Base-by-base conservation (phyloP, 1,140 invertebrate species). In the Formica selysi region DNA sequence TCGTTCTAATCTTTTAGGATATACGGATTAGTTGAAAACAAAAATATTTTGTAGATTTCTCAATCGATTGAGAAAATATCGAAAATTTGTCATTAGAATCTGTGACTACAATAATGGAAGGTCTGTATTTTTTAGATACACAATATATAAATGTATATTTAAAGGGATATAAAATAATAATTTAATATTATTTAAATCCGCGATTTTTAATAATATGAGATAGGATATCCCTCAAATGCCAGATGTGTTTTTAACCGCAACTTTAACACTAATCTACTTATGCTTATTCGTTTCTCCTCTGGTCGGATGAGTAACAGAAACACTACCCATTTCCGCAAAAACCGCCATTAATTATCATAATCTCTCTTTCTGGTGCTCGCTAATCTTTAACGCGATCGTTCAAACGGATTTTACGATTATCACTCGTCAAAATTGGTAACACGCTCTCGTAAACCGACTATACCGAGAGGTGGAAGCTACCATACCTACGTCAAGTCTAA, bases 401-500 rank as follows among this genome's bases (percentile, higher is more conserved):
- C 8, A 32, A 6, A 41, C 19, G 65, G 16, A 68, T 76, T 83
- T 89, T 83, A 89, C 51, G 70, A 29, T 78, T 65, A 67, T 85
- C 32, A 51, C 16, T 36, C 11, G n/a, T 76, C 36, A 87, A 51
- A 51, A 85, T 84, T 44, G 68, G 19, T 41, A 57, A 61, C 67
- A 13, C 22, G 48, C 36, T 51, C 59, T 61, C 61, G 32, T 59
- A 64, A 76, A 71, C 79, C 41, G 32, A 70, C 8, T 68, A 36
- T 36, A 51, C n/a, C 32, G 8, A 22, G 64, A 38, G 48, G 61
- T 73, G 71, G 64, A 76, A 73, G 62, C 57, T 29, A 64, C 51
- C 57, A 65, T 67, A 64, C n/a, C 36, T 68, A 32, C 83, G 87
- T 89, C 78, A 83, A 29, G 59, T 90, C 91, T 91, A 92, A 92